A percentile compares a stretch with the other conserved stretches of the same genome.
Evolutionary conservation across 2,888 invertebrate species (phyloP).

Genomic region (Oeneis ivallda): DNA sequence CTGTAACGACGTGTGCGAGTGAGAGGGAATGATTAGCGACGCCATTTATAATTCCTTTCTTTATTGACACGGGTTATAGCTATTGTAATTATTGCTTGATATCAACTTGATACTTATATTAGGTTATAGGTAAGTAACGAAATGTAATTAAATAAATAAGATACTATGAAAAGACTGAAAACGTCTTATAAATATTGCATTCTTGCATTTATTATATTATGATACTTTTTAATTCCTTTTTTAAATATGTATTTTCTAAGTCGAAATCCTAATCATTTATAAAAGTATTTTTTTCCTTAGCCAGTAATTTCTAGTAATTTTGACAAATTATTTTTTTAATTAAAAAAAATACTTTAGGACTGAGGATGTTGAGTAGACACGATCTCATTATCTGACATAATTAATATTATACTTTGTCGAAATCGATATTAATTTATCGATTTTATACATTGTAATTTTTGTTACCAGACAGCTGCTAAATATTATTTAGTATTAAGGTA

Average conservation of each 20-base stretch:
- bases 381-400: slow-evolving; percentile 34
- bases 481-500: no score
- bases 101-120: no score
- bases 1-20: no score
- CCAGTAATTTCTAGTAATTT: neutral
- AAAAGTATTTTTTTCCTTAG: neutral
- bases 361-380: slow-evolving; percentile 23
- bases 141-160: neutral
- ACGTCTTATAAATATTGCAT: slow-evolving; percentile 19
- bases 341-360: slow-evolving; percentile 13
- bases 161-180: slow-evolving; percentile 17
- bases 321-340: neutral
- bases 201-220: slow-evolving; percentile 26
- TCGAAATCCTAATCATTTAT: neutral
- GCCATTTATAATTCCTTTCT: no score
- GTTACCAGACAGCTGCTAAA: slow-evolving; percentile 17
- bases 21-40: no score
- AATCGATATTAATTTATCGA: slow-evolving; percentile 12
- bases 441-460: slow-evolving; percentile 16
- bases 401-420: slow-evolving; percentile 4
- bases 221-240: no score
- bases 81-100: neutral
- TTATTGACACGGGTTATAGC: no score
- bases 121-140: slow-evolving; percentile 1
- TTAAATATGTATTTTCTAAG: neutral